A percentile compares a stretch with the other conserved stretches of the same genome.
These are phyloP conservation scores for Bombus waltoni DNA, from an alignment of 1,140 invertebrate species.

Conservation along the genomic window DNA sequence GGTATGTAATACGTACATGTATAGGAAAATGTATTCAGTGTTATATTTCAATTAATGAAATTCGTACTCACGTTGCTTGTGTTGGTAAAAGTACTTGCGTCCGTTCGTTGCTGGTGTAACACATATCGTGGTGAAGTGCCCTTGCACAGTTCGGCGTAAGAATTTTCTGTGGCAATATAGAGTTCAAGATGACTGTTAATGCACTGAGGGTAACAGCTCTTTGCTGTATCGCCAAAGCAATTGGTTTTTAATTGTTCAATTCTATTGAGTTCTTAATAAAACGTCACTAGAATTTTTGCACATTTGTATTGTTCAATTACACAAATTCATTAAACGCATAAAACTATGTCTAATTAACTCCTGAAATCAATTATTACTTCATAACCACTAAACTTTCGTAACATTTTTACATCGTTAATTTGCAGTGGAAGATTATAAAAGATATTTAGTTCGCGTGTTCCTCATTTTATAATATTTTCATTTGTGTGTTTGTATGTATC, in stretches of 20 bases:
- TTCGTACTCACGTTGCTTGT: conserved; percentile 76
- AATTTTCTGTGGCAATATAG: conserved; percentile 71
- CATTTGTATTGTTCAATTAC: neutral
- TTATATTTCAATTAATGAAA: neutral
- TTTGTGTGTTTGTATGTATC: too few species aligned
- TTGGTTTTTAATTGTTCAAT: neutral
- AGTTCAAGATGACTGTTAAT: neutral
- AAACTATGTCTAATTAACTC: too few species aligned
- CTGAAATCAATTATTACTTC: too few species aligned
- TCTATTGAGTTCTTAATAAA: neutral
- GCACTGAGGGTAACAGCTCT: neutral
- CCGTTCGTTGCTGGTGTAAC: conserved; percentile 73
- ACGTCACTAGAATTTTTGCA: neutral
- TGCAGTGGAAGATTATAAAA: too few species aligned
- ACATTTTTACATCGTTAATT: too few species aligned
- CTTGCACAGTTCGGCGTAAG: conserved; percentile 79
- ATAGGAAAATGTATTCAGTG: neutral
- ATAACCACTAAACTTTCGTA: too few species aligned
- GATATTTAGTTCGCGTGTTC: too few species aligned
- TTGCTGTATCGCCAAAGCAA: neutral
- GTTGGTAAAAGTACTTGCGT: conserved; percentile 73
- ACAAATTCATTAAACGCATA: too few species aligned
- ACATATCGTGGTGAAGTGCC: conserved; percentile 77
- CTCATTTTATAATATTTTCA: too few species aligned
- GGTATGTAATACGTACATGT: neutral